These are phyloP conservation scores for Harpagoxenus sublaevis DNA, from an alignment of 2,888 invertebrate species.

Conservation along the genomic window DNA sequence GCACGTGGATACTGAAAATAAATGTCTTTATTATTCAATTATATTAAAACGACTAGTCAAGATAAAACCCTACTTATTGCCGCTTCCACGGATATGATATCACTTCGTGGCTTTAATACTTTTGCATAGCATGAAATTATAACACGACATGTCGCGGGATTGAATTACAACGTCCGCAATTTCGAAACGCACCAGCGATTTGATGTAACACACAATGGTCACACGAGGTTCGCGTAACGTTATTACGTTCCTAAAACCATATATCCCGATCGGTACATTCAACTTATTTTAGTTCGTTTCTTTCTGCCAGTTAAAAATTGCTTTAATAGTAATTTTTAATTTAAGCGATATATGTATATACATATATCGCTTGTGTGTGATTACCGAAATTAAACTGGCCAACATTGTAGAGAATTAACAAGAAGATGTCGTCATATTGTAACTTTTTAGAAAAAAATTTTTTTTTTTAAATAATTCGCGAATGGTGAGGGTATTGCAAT, in stretches of 20 bases:
- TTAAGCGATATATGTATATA: not conserved
- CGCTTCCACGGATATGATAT: slow-evolving; percentile 39
- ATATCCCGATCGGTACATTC: not conserved
- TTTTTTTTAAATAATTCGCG: not conserved
- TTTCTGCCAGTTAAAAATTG: not conserved
- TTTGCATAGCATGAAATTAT: slow-evolving; percentile 63
- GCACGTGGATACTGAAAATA: slow-evolving; percentile 36
- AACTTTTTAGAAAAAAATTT: not conserved
- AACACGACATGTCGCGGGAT: slow-evolving; percentile 58
- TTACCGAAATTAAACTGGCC: not conserved
- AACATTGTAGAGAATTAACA: not conserved
- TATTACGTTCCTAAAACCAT: slow-evolving; percentile 15
- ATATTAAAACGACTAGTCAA: slow-evolving; percentile 53
- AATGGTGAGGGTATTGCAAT: not conserved
- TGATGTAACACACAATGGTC: slow-evolving; percentile 51
- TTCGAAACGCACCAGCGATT: slow-evolving; percentile 35
- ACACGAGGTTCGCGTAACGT: not conserved
- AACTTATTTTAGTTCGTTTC: slow-evolving; percentile 6
- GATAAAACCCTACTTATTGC: slow-evolving; percentile 53
- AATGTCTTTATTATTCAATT: slow-evolving; percentile 51
- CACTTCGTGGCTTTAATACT: slow-evolving; percentile 57
- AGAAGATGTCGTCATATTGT: not conserved
- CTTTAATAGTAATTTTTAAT: too few relatives aligned
- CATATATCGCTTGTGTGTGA: not conserved
- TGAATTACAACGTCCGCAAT: slow-evolving; percentile 60